A percentile compares a stretch with the other conserved stretches of the same genome.
These are phyloP conservation scores for Sialis lutaria DNA, from an alignment of 2,888 invertebrate genomes.

Conservation along the genomic window DNA sequence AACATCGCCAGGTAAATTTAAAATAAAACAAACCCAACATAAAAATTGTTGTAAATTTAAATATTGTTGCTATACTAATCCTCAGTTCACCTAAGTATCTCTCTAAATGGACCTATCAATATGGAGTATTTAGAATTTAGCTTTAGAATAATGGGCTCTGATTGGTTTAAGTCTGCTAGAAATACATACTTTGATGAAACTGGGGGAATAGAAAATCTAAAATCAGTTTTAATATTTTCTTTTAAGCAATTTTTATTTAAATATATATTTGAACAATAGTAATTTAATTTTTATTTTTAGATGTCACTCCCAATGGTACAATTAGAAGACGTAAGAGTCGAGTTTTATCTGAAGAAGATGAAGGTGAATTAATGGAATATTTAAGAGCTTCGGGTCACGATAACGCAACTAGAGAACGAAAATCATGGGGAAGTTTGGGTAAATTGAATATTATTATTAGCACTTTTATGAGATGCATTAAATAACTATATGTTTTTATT, in stretches of 20 bases:
- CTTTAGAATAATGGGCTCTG: no score
- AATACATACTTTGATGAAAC: no score
- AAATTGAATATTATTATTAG: slow-evolving; percentile 11
- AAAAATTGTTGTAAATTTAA: background rate
- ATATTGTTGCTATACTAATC: background rate
- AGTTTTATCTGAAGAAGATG: slow-evolving; percentile 67
- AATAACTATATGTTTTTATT: slow-evolving; percentile 6
- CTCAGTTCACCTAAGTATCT: no score
- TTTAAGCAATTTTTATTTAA: no score
- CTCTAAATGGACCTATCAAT: no score
- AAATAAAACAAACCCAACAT: background rate
- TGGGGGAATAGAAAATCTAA: no score
- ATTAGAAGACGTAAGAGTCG: slow-evolving; percentile 64
- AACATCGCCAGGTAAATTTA: slow-evolving; percentile 30
- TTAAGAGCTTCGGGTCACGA: slow-evolving; percentile 61
- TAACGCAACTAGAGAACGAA: slow-evolving; percentile 51
- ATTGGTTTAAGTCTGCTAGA: no score
- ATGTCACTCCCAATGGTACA: slow-evolving; percentile 81
- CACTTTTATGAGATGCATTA: background rate
- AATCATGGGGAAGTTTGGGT: slow-evolving; percentile 75
- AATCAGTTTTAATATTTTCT: no score
- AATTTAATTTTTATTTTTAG: slow-evolving; percentile 22
- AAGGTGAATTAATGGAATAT: slow-evolving; percentile 73
- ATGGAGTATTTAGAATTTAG: no score
- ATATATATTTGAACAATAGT: background rate